A percentile compares a stretch with the other conserved stretches of the same genome.
Evolutionary conservation across 2,113 vertebrate species (phyloP).

Genomic region (Cacatua alba): DNA sequence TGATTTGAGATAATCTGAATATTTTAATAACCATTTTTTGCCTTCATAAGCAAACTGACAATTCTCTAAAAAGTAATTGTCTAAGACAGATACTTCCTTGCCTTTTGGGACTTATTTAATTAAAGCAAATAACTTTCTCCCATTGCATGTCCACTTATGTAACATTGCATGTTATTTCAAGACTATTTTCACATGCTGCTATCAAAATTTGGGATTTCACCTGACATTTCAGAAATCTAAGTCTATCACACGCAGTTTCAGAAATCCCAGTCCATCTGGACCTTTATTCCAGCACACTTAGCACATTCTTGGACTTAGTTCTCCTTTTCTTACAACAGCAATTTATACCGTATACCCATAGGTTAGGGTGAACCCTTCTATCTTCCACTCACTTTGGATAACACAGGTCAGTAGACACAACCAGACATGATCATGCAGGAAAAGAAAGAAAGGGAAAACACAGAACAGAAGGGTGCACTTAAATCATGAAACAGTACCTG

Average conservation of each 20-base stretch:
- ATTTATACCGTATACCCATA: neutral
- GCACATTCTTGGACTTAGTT: neutral
- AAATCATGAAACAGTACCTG: neutral
- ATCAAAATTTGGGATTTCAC: neutral
- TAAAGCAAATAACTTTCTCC: neutral
- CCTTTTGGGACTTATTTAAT: neutral
- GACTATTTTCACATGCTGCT: neutral
- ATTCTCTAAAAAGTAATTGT: neutral
- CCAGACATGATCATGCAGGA: neutral
- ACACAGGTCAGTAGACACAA: neutral
- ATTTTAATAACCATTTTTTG: neutral
- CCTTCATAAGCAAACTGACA: neutral
- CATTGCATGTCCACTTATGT: neutral
- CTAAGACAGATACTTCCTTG: neutral
- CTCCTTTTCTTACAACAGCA: neutral
- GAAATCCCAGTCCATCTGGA: neutral
- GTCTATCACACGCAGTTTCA: neutral
- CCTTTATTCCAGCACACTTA: neutral
- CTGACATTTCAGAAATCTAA: neutral
- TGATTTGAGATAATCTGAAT: neutral
- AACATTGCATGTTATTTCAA: neutral
- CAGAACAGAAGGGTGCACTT: neutral
- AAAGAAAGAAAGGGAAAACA: neutral
- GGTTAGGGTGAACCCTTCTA: neutral
- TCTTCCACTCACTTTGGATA: neutral